Conservation (phyloP, 2,888 invertebrate genomes). For the Chironomus riparius region DNA sequence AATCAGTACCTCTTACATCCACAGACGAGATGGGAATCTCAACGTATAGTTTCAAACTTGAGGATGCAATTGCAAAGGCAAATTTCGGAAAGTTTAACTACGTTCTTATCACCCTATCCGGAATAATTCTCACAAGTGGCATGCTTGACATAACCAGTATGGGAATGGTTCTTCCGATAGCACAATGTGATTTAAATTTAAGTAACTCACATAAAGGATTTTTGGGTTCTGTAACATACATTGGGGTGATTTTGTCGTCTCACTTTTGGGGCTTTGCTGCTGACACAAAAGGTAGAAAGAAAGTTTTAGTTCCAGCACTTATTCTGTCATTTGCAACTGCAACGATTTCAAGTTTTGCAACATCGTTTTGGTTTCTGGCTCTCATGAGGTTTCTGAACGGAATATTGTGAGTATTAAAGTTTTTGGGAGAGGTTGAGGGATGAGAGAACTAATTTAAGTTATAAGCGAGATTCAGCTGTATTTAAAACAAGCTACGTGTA, state of each 20-base stretch:
- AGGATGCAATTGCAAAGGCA: slow-evolving; percentile 6
- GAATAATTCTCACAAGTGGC: not conserved
- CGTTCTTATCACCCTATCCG: not conserved
- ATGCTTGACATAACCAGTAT: slow-evolving; percentile 3
- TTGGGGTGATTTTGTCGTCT: slow-evolving; percentile 33
- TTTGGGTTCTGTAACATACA: not conserved
- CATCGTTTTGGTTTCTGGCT: slow-evolving; percentile 44
- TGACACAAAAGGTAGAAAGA: slow-evolving; percentile 46
- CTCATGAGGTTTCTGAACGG: slow-evolving; percentile 47
- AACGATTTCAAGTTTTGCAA: slow-evolving; percentile 45
- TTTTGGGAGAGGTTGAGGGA: too few relatives aligned
- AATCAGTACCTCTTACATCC: too few relatives aligned
- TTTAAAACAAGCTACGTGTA: too few relatives aligned
- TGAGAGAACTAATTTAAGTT: not conserved
- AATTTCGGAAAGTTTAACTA: slow-evolving; percentile 13
- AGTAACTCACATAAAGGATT: slow-evolving; percentile 9
- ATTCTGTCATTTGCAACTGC: slow-evolving; percentile 43
- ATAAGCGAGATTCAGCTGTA: not conserved
- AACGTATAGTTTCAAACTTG: not conserved
- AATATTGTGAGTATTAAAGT: slow-evolving; percentile 40
- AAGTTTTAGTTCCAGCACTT: slow-evolving; percentile 43
- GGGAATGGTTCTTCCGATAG: not conserved
- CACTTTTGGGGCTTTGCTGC: slow-evolving; percentile 50
- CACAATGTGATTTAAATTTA: slow-evolving; percentile 14
- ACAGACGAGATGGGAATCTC: not conserved